phyloP scores from a whole-genome alignment of 2,888 invertebrate genomes.

The Caenorhabditis sinica region DNA sequence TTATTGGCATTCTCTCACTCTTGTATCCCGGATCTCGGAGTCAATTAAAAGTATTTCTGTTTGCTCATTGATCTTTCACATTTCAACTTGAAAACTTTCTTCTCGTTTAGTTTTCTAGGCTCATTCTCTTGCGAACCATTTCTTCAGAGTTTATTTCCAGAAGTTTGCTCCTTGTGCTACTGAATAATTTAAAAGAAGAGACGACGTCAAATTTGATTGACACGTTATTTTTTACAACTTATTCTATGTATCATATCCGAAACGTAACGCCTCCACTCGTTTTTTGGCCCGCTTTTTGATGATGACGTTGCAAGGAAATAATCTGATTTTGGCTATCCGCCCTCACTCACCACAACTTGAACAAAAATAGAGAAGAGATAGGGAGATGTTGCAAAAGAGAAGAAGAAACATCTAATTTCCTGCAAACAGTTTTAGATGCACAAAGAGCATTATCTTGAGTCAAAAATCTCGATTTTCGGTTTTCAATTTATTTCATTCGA shows the following conservation, averaged over 20 bases:
- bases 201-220: conserved; percentile 23
- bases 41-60: conserved; percentile 17
- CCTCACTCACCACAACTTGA: conserved; percentile 15
- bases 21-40: not conserved
- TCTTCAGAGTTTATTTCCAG: conserved; percentile 3
- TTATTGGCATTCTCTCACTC: conserved; percentile 6
- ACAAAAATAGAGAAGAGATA: conserved; percentile 17
- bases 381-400: conserved; percentile 11
- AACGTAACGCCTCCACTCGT: conserved; percentile 6
- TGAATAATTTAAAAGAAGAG: not conserved
- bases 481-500: not conserved
- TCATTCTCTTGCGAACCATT: not conserved
- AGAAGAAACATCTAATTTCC: conserved; percentile 3
- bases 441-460: conserved; percentile 1
- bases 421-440: conserved; percentile 18
- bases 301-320: conserved; percentile 16
- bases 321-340: conserved; percentile 26
- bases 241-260: not conserved
- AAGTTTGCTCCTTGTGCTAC: not conserved
- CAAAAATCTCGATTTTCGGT: not conserved
- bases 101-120: not conserved
- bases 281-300: conserved; percentile 17
- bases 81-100: conserved; percentile 17
- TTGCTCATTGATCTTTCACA: conserved; percentile 29
- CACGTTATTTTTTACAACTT: conserved; percentile 18